Evolutionary conservation across 2,797 vertebrate species (phyloP).

Genomic region (Cirrhinus mrigala): DNA sequence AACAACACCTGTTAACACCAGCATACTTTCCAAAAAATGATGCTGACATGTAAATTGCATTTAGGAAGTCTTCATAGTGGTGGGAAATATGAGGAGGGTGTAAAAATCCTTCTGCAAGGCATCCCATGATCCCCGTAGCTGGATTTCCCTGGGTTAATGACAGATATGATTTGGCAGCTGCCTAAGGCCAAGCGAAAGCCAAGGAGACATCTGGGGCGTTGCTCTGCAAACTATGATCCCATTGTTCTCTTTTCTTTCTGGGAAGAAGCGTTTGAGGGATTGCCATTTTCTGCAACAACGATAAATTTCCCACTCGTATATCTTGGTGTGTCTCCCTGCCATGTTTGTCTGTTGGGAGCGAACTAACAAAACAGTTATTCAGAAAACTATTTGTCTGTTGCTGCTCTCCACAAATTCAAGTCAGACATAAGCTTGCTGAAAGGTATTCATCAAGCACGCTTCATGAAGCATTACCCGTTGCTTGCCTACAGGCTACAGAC

Average conservation of each 20-base stretch:
- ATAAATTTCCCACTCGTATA: constrained; percentile 27
- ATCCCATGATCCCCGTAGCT: constrained; percentile 37
- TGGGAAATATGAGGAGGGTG: constrained; percentile 47
- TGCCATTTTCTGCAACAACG: constrained; percentile 14
- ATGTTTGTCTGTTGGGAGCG: constrained; percentile 31
- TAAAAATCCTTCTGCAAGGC: constrained; percentile 26
- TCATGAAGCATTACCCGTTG: constrained; percentile 7
- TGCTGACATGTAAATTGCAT: constrained; percentile 45
- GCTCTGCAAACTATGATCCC: constrained; percentile 51
- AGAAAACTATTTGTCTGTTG: background rate
- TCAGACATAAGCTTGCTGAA: constrained; percentile 35
- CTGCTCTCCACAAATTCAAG: background rate
- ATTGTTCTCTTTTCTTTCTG: constrained; percentile 46
- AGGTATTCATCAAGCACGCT: constrained; percentile 5
- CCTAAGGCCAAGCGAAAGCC: constrained; percentile 28
- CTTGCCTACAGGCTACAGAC: constrained; percentile 4
- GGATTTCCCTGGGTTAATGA: constrained; percentile 46
- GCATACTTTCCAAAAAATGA: constrained; percentile 7
- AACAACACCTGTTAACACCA: constrained; percentile 39
- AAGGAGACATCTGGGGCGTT: constrained; percentile 45
- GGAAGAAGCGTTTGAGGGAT: constrained; percentile 8
- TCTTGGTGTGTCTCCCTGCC: constrained; percentile 16
- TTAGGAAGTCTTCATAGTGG: constrained; percentile 21
- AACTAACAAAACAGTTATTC: constrained; percentile 20
- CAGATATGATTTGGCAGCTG: constrained; percentile 50